phyloP scores from a whole-genome alignment of 2,888 invertebrate species.

The Calameuta pallipes region DNA sequence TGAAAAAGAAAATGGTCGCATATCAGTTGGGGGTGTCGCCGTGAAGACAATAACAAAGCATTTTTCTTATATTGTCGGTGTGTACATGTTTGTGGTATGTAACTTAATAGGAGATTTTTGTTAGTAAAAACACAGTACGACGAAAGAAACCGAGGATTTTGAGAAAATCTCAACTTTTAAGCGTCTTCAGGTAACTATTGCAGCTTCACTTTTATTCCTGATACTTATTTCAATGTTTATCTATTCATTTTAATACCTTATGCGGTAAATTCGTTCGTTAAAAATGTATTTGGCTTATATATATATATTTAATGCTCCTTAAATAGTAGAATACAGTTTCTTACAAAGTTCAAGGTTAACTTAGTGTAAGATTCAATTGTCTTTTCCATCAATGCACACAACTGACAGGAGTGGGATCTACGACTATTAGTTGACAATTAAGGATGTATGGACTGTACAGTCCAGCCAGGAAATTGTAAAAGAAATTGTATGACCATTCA shows the following conservation, averaged over 20 bases:
- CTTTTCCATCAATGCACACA: background rate
- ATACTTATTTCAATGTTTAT: slow-evolving; percentile 11
- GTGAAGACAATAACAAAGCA: slow-evolving; percentile 40
- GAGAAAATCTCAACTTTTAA: slow-evolving; percentile 2
- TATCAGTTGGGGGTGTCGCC: slow-evolving; percentile 49
- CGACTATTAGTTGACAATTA: background rate
- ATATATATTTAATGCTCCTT: background rate
- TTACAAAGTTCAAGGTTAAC: slow-evolving; percentile 29
- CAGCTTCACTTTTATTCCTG: background rate
- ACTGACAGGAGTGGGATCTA: background rate
- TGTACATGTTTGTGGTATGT: slow-evolving; percentile 26
- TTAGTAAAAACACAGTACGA: background rate
- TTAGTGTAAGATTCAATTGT: background rate
- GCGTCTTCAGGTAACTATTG: slow-evolving; percentile 34
- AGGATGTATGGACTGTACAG: background rate
- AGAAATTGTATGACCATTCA: background rate
- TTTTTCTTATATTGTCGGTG: slow-evolving; percentile 29
- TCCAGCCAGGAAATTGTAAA: background rate
- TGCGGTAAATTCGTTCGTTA: background rate
- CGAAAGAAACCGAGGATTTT: background rate
- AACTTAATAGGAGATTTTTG: background rate
- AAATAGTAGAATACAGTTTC: slow-evolving; percentile 6
- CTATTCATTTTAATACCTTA: slow-evolving; percentile 18
- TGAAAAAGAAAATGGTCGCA: slow-evolving; percentile 51
- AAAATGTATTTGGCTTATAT: background rate